A percentile compares a stretch with the other conserved stretches of the same genome.
Evolutionary conservation across 2,113 vertebrate genomes (phyloP).

Genomic region (Natator depressus): DNA sequence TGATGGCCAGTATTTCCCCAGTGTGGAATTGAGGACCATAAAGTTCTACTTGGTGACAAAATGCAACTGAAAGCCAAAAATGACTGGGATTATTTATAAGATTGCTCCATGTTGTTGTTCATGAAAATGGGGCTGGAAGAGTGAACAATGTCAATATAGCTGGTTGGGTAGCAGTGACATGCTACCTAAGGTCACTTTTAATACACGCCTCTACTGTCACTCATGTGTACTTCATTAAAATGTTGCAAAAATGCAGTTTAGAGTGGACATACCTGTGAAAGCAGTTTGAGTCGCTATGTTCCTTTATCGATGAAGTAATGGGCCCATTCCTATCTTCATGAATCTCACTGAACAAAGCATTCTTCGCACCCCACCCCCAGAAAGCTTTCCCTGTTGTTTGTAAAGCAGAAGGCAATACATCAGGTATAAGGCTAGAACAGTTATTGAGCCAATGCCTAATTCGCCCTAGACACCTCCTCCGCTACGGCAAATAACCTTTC

Average conservation of each 20-base stretch:
- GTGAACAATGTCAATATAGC: background rate
- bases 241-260: background rate
- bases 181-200: background rate
- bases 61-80: background rate
- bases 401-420: background rate
- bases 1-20: background rate
- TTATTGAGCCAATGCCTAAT: background rate
- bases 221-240: background rate
- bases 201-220: rapidly evolving
- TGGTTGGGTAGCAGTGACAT: too few relatives aligned
- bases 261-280: background rate
- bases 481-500: rapidly evolving
- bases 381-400: background rate
- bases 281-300: background rate
- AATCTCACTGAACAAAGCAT: background rate
- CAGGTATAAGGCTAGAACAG: rapidly evolving
- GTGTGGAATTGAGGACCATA: background rate
- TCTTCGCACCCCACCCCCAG: rapidly evolving
- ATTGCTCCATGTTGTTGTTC: background rate
- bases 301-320: rapidly evolving
- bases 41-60: background rate
- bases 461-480: rapidly evolving
- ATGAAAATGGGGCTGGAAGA: background rate
- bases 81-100: background rate
- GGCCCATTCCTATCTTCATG: too few relatives aligned